Evolutionary conservation across 2,888 invertebrate genomes (phyloP), one percentile per base, ranked within the genome.

Genomic region (Ariolimax columbianus): DNA sequence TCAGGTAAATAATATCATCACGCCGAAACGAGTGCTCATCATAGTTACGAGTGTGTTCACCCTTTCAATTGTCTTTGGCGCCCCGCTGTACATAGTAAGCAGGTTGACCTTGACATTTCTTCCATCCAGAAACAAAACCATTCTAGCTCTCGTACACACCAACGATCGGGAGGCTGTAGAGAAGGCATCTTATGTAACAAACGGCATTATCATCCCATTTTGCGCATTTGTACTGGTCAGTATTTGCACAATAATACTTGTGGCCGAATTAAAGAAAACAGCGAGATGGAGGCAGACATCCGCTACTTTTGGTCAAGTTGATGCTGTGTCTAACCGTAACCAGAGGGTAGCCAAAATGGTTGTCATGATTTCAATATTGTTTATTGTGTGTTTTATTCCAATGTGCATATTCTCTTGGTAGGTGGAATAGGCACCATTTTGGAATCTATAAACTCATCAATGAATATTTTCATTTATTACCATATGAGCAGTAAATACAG

Each of bases 381-480:
- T 75, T 33, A 75, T 75, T 6, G 75, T 19, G 17, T 75, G 75
- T 47, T 75, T 75, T 38, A n/a, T 38, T 38, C 75, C 75, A 4
- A 33, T 75, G 7, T n/a, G n/a, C n/a, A n/a, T n/a, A n/a, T n/a
- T n/a, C n/a, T n/a, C n/a, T n/a, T n/a, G n/a, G n/a, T n/a, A n/a
- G n/a, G 51, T 23, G 9, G 47, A 3, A 3, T 72, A 17, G 73
- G 51, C 1, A 26, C 51, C 40, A 6, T 30, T 4, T 7, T 72
- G 17, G 82, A 82, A 26, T 70, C 82, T 2, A 51, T 33, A 26
- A 82, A 82, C 26, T 66, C 82, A 9, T 9, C 82, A 0, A n/a
- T n/a, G 4, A 82, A 82, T 38, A 72, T 82, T 6, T 82, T 72
- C 55, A 72, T 82, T 9, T 82, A 82, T 23, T 72, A 68, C 17